Percentiles rank a stretch among this genome's conserved stretches.
phyloP scores from a whole-genome alignment of 2,888 invertebrate species.

The Heteromurus nitidus region DNA sequence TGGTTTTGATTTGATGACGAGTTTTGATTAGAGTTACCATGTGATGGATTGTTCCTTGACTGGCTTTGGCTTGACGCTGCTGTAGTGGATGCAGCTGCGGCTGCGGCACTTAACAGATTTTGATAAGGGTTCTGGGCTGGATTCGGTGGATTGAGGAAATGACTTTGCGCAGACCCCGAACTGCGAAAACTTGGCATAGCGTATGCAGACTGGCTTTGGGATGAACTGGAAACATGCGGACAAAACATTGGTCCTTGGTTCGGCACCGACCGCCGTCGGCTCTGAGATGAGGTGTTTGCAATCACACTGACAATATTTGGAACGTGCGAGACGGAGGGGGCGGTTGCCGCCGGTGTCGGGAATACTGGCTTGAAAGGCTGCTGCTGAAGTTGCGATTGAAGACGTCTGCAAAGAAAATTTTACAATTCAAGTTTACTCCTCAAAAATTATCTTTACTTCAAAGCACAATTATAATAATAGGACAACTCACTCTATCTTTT shows the following conservation, averaged over 20 bases:
- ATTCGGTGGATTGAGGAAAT: slow-evolving; percentile 70
- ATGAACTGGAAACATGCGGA: slow-evolving; percentile 69
- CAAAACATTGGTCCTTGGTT: slow-evolving; percentile 68
- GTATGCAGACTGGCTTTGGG: slow-evolving; percentile 66
- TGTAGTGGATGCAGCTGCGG: slow-evolving; percentile 66
- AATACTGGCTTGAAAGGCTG: slow-evolving; percentile 71
- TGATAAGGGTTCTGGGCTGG: slow-evolving; percentile 71
- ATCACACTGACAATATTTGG: slow-evolving; percentile 67
- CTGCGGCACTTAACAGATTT: slow-evolving; percentile 68
- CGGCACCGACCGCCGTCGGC: slow-evolving; percentile 62
- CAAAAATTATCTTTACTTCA: background rate
- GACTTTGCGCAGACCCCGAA: slow-evolving; percentile 67
- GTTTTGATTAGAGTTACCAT: slow-evolving; percentile 66
- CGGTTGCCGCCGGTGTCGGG: slow-evolving; percentile 63
- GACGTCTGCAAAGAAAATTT: slow-evolving; percentile 39
- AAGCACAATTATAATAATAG: background rate
- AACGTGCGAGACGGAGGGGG: slow-evolving; percentile 61
- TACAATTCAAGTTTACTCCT: background rate
- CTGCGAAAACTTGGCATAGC: slow-evolving; percentile 66
- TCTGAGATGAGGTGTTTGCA: slow-evolving; percentile 65
- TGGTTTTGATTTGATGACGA: slow-evolving; percentile 62
- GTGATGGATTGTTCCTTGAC: slow-evolving; percentile 64
- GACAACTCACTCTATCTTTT: slow-evolving; percentile 67
- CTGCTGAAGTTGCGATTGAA: slow-evolving; percentile 64
- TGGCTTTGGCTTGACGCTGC: slow-evolving; percentile 66